A percentile compares a stretch with the other conserved stretches of the same genome.
Conservation (phyloP, 1,140 invertebrate species). For the Sitophilus oryzae region DNA sequence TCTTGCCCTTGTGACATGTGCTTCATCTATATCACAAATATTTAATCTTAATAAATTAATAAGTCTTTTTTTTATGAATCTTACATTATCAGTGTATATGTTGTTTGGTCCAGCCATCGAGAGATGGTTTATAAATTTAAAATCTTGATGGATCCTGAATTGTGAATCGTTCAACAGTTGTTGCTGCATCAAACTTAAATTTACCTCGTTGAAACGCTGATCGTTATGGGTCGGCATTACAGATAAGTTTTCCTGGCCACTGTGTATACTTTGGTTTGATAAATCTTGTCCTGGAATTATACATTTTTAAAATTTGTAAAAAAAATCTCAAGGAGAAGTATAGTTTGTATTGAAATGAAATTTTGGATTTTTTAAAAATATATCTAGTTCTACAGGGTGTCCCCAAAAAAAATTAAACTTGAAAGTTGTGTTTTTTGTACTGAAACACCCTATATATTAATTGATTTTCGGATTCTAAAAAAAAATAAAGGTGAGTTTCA, state of each 20-base stretch:
- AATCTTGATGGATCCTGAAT: slow-evolving; percentile 28
- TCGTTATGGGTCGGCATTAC: slow-evolving; percentile 3
- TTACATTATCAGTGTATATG: slow-evolving; percentile 7
- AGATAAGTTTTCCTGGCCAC: slow-evolving; percentile 1
- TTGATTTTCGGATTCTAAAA: too few relatives aligned
- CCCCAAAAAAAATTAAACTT: too few relatives aligned
- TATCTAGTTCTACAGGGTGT: too few relatives aligned
- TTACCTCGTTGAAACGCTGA: slow-evolving; percentile 8
- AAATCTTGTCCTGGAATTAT: slow-evolving; percentile 34
- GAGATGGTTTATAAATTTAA: slow-evolving; percentile 12
- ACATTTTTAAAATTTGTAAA: too few relatives aligned
- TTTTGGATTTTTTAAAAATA: too few relatives aligned
- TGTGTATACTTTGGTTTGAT: slow-evolving; percentile 34
- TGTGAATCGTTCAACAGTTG: slow-evolving; percentile 31
- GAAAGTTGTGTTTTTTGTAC: too few relatives aligned
- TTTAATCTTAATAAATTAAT: slow-evolving; percentile 8
- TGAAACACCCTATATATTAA: too few relatives aligned
- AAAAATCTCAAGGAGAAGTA: too few relatives aligned
- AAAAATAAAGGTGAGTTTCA: too few relatives aligned
- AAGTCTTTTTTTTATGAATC: slow-evolving; percentile 11
- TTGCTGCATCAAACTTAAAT: slow-evolving; percentile 26
- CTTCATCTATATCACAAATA: slow-evolving; percentile 7
- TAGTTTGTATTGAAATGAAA: too few relatives aligned
- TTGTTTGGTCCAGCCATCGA: slow-evolving; percentile 5
- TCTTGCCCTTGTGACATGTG: background rate